Percentiles rank a stretch among this genome's conserved stretches.
phyloP scores from a whole-genome alignment of 2,888 invertebrate genomes.

The Cataglyphis albicans region DNA sequence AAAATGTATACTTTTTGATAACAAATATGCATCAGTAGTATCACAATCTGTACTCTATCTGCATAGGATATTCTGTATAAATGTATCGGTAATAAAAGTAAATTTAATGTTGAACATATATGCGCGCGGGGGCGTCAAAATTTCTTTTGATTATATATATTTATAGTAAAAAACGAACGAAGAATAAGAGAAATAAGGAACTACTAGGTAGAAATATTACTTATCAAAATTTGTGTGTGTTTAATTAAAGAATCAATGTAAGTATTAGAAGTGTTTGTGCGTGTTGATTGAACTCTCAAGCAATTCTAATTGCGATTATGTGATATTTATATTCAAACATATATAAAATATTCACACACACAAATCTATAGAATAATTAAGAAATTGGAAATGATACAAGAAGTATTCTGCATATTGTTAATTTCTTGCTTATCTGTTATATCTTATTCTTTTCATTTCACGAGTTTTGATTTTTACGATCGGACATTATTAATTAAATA shows the following conservation, averaged over 20 bases:
- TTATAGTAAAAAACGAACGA: background rate
- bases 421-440: conserved; percentile 12
- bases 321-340: too few species aligned
- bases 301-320: background rate
- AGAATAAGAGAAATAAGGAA: conserved; percentile 18
- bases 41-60: background rate
- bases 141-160: background rate
- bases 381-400: background rate
- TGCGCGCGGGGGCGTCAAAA: background rate
- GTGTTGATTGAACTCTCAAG: background rate
- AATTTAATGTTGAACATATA: background rate
- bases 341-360: conserved; percentile 6
- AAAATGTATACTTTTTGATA: background rate
- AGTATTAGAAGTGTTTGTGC: background rate
- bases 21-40: background rate
- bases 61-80: background rate
- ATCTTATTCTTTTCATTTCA: conserved; percentile 38
- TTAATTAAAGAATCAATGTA: background rate
- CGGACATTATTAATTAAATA: background rate
- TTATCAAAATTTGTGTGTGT: background rate
- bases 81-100: background rate
- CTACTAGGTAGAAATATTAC: background rate
- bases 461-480: background rate
- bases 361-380: background rate
- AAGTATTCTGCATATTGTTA: background rate